Conservation (phyloP, 2,113 vertebrate genomes). For the Catharus bicknelli region DNA sequence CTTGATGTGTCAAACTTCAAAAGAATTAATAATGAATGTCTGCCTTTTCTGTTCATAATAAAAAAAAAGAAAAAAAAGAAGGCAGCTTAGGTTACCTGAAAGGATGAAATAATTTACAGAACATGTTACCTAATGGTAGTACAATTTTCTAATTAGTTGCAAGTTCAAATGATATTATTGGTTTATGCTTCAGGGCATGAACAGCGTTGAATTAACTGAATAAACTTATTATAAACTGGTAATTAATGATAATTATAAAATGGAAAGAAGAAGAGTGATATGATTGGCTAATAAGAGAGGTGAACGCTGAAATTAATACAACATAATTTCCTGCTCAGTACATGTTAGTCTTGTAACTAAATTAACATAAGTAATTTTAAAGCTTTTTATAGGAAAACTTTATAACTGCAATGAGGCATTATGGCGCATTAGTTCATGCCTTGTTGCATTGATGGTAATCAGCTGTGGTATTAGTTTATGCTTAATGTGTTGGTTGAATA, state of each 20-base stretch:
- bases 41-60: neutral
- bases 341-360: constrained; percentile 63
- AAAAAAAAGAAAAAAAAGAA: neutral
- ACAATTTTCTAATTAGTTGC: constrained; percentile 63
- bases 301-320: constrained; percentile 71
- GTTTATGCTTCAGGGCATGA: constrained; percentile 67
- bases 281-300: constrained; percentile 71
- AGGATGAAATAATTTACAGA: constrained; percentile 62
- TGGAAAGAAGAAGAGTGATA: constrained; percentile 61
- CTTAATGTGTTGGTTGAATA: neutral
- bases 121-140: constrained; percentile 38
- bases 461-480: constrained; percentile 21
- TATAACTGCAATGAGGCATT: constrained; percentile 54
- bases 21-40: neutral
- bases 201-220: constrained; percentile 72
- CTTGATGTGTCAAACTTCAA: neutral
- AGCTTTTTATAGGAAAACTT: constrained; percentile 73
- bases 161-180: constrained; percentile 64
- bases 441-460: constrained; percentile 65
- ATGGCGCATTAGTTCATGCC: constrained; percentile 49
- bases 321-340: constrained; percentile 73
- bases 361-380: constrained; percentile 71
- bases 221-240: constrained; percentile 75
- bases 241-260: constrained; percentile 78
- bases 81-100: constrained; percentile 6